Percentiles rank a stretch among this genome's conserved stretches.
Conservation (phyloP, 2,888 invertebrate genomes). For the Caprella mutica region DNA sequence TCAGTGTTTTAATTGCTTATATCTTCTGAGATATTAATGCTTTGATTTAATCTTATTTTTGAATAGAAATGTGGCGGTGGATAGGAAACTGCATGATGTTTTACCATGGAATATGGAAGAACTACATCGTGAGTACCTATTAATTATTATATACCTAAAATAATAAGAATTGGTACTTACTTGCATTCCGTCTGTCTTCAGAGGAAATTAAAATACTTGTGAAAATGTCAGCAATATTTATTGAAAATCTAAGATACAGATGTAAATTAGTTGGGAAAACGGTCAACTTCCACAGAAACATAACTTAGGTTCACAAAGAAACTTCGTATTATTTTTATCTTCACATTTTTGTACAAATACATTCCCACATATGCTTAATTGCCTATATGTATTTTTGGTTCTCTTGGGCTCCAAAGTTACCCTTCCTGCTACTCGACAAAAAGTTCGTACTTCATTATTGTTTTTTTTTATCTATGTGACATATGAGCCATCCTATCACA, state of each 20-base stretch:
- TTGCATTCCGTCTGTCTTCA: background rate
- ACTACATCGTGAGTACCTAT: background rate
- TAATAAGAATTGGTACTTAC: background rate
- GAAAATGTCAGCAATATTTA: conserved; percentile 33
- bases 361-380: conserved; percentile 5
- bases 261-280: no score
- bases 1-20: no score
- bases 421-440: no score
- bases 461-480: no score
- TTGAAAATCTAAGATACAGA: conserved; percentile 34
- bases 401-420: no score
- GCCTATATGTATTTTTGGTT: background rate
- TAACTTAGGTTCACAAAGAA: no score
- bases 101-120: background rate
- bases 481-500: no score
- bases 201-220: background rate
- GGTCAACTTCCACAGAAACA: no score
- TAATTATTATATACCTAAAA: no score
- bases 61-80: background rate
- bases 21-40: no score
- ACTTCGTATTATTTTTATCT: conserved; percentile 10
- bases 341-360: conserved; percentile 7
- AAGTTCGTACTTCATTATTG: no score
- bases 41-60: no score
- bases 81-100: background rate